These are phyloP conservation scores for Ips typographus DNA, from an alignment of 1,140 invertebrate genomes.

Conservation along the genomic window DNA sequence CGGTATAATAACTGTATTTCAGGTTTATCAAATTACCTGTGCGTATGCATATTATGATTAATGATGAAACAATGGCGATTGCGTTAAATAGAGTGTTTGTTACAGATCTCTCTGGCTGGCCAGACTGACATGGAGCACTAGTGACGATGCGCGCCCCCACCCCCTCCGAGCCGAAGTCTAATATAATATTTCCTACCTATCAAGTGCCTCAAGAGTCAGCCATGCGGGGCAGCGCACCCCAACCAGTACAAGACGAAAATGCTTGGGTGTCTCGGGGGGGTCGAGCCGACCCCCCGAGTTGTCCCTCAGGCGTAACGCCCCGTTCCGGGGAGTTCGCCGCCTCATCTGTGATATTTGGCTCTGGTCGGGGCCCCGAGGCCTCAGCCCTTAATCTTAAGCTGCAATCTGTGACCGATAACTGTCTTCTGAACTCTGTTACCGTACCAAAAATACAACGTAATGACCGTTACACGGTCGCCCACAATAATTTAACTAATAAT, in stretches of 20 bases:
- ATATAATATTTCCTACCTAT: constrained; percentile 55
- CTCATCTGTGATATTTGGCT: constrained; percentile 75
- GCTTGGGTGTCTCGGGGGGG: constrained; percentile 51
- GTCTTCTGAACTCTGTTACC: constrained; percentile 67
- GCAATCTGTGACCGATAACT: constrained; percentile 67
- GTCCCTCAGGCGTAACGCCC: constrained; percentile 45
- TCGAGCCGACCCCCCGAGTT: constrained; percentile 54
- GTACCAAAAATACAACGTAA: constrained; percentile 66
- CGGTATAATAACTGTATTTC: too few relatives aligned
- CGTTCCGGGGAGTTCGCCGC: constrained; percentile 44
- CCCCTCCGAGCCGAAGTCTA: constrained; percentile 53
- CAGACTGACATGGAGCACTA: constrained; percentile 55
- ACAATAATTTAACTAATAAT: constrained; percentile 47
- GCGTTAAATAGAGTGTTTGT: constrained; percentile 20
- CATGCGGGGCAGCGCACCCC: constrained; percentile 53
- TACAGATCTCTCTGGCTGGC: constrained; percentile 54
- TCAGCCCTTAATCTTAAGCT: constrained; percentile 63
- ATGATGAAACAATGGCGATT: too few relatives aligned
- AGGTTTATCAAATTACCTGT: too few relatives aligned
- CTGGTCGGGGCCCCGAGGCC: constrained; percentile 54
- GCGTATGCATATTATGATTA: too few relatives aligned
- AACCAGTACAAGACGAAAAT: constrained; percentile 48
- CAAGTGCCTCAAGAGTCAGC: constrained; percentile 55
- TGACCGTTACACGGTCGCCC: constrained; percentile 58
- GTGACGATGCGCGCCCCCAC: constrained; percentile 52